Evolutionary conservation across 2,888 invertebrate genomes (phyloP).

Genomic region (Eupsilia transversa): DNA sequence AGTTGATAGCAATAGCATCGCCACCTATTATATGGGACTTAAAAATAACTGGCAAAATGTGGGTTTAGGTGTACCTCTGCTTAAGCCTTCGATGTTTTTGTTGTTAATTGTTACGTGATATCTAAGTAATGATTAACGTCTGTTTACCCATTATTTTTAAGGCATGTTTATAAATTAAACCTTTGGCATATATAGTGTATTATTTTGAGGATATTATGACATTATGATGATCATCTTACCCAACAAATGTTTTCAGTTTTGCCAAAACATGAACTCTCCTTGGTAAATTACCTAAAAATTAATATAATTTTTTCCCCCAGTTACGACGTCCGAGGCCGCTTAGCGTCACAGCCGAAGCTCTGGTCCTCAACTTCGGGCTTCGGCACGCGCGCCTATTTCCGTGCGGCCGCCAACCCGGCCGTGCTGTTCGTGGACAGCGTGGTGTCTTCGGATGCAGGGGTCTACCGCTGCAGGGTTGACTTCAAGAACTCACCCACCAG

Average conservation of each 20-base stretch:
- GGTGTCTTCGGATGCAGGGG: slow-evolving; percentile 94
- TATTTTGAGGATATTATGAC: no score
- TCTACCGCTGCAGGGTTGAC: slow-evolving; percentile 97
- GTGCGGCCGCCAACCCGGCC: slow-evolving; percentile 93
- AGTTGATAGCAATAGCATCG: neutral
- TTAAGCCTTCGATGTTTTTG: neutral
- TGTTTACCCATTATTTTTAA: neutral
- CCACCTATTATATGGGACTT: neutral
- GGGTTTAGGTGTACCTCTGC: neutral
- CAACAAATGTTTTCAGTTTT: neutral
- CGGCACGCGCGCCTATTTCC: slow-evolving; percentile 94
- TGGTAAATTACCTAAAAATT: neutral
- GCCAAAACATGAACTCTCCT: neutral
- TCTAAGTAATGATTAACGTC: neutral
- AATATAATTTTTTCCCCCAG: slow-evolving; percentile 79
- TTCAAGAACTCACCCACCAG: slow-evolving; percentile 97
- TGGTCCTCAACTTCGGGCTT: slow-evolving; percentile 95
- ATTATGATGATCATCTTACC: neutral
- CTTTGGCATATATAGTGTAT: neutral
- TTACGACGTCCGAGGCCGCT: slow-evolving; percentile 94
- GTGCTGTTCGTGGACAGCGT: slow-evolving; percentile 94
- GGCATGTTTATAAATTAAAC: neutral
- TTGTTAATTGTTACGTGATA: neutral
- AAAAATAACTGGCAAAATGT: neutral
- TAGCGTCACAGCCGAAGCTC: slow-evolving; percentile 93